Evolutionary conservation across 2,113 vertebrate species (phyloP).

Genomic region (Stercorarius parasiticus): DNA sequence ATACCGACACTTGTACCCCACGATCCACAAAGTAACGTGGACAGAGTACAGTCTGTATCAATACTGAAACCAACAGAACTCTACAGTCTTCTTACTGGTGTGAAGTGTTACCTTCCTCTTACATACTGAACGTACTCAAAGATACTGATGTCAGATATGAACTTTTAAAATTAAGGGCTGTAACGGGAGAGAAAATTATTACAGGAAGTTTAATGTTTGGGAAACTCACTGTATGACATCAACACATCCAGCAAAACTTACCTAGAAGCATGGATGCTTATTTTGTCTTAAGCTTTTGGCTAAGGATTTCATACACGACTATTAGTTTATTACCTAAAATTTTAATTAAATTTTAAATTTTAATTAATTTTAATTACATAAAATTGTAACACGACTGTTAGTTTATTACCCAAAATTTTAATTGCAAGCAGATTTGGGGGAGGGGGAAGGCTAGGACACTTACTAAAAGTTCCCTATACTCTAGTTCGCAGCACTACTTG

Average conservation of each 20-base stretch:
- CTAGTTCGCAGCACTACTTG: background rate
- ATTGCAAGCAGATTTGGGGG: background rate
- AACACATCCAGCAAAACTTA: background rate
- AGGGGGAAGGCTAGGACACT: background rate
- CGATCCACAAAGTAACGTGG: background rate
- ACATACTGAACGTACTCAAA: background rate
- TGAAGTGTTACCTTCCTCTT: background rate
- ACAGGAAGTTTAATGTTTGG: background rate
- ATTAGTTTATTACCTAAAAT: background rate
- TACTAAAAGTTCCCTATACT: background rate
- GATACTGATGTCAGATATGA: background rate
- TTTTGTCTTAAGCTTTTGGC: background rate
- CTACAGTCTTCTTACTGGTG: background rate
- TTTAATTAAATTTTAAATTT: background rate
- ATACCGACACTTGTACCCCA: background rate
- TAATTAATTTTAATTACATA: background rate
- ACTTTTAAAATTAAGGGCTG: background rate
- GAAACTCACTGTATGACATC: background rate
- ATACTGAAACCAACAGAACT: background rate
- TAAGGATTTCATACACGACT: background rate
- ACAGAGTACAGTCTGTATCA: background rate
- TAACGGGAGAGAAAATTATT: background rate
- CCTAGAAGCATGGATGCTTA: background rate
- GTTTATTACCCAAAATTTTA: background rate
- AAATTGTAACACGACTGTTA: background rate